A percentile compares a stretch with the other conserved stretches of the same genome.
Conservation (phyloP, 2,797 vertebrate genomes). For the Geotrypetes seraphini region DNA sequence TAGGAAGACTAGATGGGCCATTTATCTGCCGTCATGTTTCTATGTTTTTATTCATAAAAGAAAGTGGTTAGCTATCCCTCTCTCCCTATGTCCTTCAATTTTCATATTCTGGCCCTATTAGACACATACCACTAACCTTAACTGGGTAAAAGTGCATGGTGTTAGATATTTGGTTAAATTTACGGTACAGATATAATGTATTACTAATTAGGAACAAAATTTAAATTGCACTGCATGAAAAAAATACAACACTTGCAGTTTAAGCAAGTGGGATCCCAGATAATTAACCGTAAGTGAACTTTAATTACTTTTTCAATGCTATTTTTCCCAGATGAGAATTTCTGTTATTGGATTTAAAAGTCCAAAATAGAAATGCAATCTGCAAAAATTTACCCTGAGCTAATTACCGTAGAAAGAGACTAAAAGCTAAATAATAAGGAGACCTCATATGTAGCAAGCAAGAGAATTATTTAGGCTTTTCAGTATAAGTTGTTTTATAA, state of each 20-base stretch:
- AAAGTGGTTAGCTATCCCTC: too few relatives aligned
- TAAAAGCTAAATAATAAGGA: not conserved
- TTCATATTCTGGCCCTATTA: too few relatives aligned
- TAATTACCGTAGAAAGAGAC: conserved; percentile 5
- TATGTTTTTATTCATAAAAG: too few relatives aligned
- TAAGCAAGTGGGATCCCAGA: conserved; percentile 2
- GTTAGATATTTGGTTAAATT: too few relatives aligned
- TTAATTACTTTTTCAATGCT: conserved; percentile 12
- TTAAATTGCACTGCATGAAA: conserved; percentile 1
- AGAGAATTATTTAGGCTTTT: not conserved
- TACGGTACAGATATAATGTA: conserved; percentile 2
- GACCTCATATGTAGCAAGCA: not conserved
- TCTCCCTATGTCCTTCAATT: too few relatives aligned
- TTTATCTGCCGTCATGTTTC: too few relatives aligned
- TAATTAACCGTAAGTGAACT: conserved; percentile 9
- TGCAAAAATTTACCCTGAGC: conserved; percentile 1
- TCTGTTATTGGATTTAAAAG: not conserved
- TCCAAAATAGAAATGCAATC: conserved; percentile 6
- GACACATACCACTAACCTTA: too few relatives aligned
- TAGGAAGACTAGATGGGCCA: too few relatives aligned
- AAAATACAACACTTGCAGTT: conserved; percentile 8
- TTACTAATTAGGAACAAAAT: not conserved
- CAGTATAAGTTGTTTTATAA: too few relatives aligned
- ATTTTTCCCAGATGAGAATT: conserved; percentile 2
- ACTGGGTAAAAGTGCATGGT: too few relatives aligned